A percentile compares a stretch with the other conserved stretches of the same genome.
These are phyloP conservation scores for Pristionchus japonicus DNA, from an alignment of 2,888 invertebrate species.

Conservation along the genomic window DNA sequence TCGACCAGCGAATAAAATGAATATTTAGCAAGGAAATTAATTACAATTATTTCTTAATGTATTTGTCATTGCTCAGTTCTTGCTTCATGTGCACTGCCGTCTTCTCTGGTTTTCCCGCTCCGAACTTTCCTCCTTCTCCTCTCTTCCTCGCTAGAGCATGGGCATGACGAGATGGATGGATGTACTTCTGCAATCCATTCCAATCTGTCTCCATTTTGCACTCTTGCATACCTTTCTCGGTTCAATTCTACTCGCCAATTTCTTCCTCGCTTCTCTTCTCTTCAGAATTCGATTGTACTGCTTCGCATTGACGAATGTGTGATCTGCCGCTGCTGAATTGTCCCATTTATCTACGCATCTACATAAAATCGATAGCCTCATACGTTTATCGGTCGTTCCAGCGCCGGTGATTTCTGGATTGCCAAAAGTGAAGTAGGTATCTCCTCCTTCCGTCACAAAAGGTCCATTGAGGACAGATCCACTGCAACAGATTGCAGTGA, in stretches of 20 bases:
- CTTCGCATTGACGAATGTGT: conserved; percentile 96
- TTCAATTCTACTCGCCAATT: conserved; percentile 86
- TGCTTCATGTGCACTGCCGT: neutral
- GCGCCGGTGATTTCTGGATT: conserved; percentile 78
- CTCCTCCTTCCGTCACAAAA: neutral
- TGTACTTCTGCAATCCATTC: neutral
- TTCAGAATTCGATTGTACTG: conserved; percentile 97
- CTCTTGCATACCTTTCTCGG: neutral
- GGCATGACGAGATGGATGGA: conserved; percentile 3
- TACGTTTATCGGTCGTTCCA: conserved; percentile 77
- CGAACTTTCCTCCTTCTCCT: conserved; percentile 9
- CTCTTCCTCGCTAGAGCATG: neutral
- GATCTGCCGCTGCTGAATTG: neutral
- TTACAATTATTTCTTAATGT: neutral
- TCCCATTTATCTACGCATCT: neutral
- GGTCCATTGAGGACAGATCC: neutral
- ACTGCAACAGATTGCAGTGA: neutral
- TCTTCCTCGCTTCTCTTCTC: conserved; percentile 91
- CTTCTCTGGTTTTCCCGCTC: neutral
- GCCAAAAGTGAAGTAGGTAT: neutral
- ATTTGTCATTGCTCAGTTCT: neutral
- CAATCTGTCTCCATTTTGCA: no score
- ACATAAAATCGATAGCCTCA: no score
- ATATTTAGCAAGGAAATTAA: neutral
- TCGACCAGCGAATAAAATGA: neutral